Evolutionary conservation across 2,888 invertebrate genomes (phyloP).

Genomic region (Blastobasis adustella): DNA sequence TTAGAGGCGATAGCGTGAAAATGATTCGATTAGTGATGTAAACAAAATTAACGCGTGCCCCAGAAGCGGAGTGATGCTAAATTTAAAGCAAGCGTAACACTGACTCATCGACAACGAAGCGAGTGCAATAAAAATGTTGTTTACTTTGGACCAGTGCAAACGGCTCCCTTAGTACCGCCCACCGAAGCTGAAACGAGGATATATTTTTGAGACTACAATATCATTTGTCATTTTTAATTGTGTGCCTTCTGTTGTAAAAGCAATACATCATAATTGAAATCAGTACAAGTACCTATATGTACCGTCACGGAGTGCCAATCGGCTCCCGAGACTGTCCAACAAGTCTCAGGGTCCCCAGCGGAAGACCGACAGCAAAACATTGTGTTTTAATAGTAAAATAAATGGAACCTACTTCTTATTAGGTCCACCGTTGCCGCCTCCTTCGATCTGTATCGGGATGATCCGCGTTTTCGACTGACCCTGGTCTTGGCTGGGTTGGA

Average conservation of each 20-base stretch:
- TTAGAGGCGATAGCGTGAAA: slow-evolving; percentile 25
- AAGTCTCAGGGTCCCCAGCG: too few relatives aligned
- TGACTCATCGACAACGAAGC: slow-evolving; percentile 52
- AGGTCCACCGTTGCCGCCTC: slow-evolving; percentile 45
- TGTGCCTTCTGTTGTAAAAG: too few relatives aligned
- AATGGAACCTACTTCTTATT: slow-evolving; percentile 48
- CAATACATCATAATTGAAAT: too few relatives aligned
- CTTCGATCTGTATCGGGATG: slow-evolving; percentile 78
- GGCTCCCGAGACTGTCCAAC: too few relatives aligned
- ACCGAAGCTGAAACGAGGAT: slow-evolving; percentile 66
- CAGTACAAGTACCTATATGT: too few relatives aligned
- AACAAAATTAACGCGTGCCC: slow-evolving; percentile 49
- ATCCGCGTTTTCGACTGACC: slow-evolving; percentile 69
- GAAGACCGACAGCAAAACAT: background rate
- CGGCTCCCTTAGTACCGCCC: slow-evolving; percentile 66
- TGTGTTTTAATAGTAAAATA: background rate
- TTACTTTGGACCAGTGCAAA: slow-evolving; percentile 62
- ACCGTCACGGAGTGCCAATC: too few relatives aligned
- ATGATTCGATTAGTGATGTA: slow-evolving; percentile 51
- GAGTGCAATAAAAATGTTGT: slow-evolving; percentile 55
- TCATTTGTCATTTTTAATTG: too few relatives aligned
- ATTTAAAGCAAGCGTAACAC: slow-evolving; percentile 56
- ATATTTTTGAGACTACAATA: slow-evolving; percentile 4
- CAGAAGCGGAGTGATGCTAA: slow-evolving; percentile 47
- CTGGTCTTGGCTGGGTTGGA: slow-evolving; percentile 47